phyloP scores from a whole-genome alignment of 2,888 invertebrate species.

The Cephus pygmeus region DNA sequence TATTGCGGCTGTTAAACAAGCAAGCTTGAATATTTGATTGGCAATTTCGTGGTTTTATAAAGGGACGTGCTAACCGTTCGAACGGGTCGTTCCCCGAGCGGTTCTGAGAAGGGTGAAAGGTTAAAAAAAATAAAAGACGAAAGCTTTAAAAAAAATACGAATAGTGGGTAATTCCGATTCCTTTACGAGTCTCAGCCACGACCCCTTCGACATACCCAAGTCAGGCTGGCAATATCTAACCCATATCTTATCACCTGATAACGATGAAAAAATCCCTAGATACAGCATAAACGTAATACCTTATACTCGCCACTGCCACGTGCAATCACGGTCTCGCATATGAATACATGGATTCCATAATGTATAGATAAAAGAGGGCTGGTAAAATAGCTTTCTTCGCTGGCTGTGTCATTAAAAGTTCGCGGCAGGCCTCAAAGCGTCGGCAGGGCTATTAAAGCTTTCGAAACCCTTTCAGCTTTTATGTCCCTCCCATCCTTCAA shows the following conservation, averaged over 20 bases:
- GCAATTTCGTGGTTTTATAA: constrained; percentile 50
- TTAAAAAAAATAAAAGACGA: neutral
- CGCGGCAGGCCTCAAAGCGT: neutral
- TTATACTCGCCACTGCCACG: neutral
- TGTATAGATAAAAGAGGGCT: neutral
- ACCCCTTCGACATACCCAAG: neutral
- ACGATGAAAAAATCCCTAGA: neutral
- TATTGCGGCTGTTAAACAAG: constrained; percentile 48
- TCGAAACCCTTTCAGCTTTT: neutral
- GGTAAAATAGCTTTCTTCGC: neutral
- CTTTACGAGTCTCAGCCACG: neutral
- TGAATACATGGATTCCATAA: neutral
- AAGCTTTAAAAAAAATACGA: neutral
- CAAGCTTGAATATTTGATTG: constrained; percentile 54
- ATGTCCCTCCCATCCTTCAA: neutral
- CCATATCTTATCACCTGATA: neutral
- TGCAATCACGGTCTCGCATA: neutral
- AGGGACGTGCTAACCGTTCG: constrained; percentile 17
- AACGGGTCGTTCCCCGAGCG: neutral
- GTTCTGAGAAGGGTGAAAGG: neutral
- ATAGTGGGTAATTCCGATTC: neutral
- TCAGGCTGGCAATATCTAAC: neutral
- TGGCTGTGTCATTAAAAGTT: neutral
- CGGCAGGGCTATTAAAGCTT: neutral
- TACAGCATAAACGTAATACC: neutral